Evolutionary conservation across 2,113 vertebrate genomes (phyloP).

Genomic region (Prionailurus bengalensis): DNA sequence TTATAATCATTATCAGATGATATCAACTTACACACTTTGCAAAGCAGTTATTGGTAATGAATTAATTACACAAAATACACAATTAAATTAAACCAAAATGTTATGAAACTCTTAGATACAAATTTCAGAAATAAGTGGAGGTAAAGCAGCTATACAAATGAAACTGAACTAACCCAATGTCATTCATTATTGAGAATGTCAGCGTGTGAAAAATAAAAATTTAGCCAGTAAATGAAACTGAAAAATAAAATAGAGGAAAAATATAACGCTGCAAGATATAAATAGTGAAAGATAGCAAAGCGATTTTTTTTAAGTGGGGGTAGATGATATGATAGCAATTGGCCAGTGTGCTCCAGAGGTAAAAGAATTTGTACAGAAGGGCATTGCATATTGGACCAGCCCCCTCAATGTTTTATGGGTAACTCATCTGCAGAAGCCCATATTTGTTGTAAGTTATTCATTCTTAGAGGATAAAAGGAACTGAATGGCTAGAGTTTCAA

Average conservation of each 20-base stretch:
- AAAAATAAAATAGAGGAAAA: background rate
- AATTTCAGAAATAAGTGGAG: background rate
- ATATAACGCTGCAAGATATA: background rate
- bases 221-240: background rate
- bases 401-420: background rate
- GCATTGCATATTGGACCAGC: too few relatives aligned
- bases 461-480: background rate
- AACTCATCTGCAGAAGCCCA: background rate
- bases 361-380: background rate
- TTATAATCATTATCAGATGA: background rate
- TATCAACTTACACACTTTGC: background rate
- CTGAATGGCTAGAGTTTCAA: background rate
- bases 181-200: background rate
- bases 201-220: background rate
- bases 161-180: background rate
- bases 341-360: background rate
- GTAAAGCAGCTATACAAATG: background rate
- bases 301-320: background rate
- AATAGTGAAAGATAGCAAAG: background rate
- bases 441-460: background rate
- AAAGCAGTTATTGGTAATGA: background rate
- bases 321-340: background rate
- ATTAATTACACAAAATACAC: background rate
- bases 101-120: background rate
- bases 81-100: constrained; percentile 2